Base-by-base conservation (phyloP, 2,888 invertebrate genomes). In the Xanthia icteritia region DNA sequence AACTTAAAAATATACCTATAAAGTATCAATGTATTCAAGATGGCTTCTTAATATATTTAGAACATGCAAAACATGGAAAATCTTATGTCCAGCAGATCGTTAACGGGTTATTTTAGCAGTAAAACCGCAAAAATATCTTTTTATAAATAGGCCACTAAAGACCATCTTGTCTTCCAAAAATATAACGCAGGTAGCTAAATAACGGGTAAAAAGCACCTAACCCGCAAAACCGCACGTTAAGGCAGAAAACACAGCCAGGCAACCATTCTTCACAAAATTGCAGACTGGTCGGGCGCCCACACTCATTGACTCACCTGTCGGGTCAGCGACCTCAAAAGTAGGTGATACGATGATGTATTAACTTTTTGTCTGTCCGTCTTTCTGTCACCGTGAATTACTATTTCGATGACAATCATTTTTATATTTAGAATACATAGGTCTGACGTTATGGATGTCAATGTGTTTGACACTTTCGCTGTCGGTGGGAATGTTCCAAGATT, bases 261-360 rank as follows among this genome's bases (percentile, higher is more conserved):
- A 58, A 17, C n/a, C 2, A 64, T 61, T 69, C 75, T 71, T 79
- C 27, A 67, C 13, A 56, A 71, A 79, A 56, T 31, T 73, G 65
- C 74, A 71, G 48, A 48, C 39, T 61, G 23, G 64, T n/a, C 20
- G n/a, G n/a, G 54, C 86, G 39, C 86, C 86, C 58, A 73, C 78
- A 75, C 36, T 42, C 81, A 84, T 67, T 73, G 85, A 67, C 63
- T 82, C 73, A 79, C 77, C 76, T 81, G 76, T 0, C 17, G 6
- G 77, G 65, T 84, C 68, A 82, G 31, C 27, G 48, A 70, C 66
- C 79, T 81, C 58, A 39, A 20, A 86, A 66, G 70, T 84, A 82
- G 77, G 84, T 82, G 85, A 86, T 76, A 60, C 20, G 61, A 74
- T 79, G 77, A 84, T 73, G 64, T 71, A 78, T 86, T 27, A 65